Evolutionary conservation across 2,113 vertebrate genomes (phyloP), one percentile per base, ranked within the genome.

Genomic region (Clupea harengus): DNA sequence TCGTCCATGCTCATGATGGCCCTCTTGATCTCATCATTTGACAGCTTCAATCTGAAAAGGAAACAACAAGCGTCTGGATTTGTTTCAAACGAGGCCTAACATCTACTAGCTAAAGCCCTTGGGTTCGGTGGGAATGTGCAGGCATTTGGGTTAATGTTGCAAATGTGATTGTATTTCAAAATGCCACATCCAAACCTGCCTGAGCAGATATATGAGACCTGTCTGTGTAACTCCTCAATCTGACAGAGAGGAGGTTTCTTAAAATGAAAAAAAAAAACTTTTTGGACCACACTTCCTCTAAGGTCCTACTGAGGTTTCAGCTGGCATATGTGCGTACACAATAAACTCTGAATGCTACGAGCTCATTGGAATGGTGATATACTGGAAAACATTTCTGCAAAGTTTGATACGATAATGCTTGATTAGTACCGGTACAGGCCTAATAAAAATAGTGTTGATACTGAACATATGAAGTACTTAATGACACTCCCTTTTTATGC

Each of bases 1-100:
- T 99, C 98, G 4, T 99, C 98, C 98, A 99, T 99, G 92, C 96
- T 97, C 87, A 99, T 87, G 86, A 99, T 95, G 3, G 98, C 98
- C 86, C 95, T 95, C 89, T 94, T 97, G 89, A 99, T 99, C 94
- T 99, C 98, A 80, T 98, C 97, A 4, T 99, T 99, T 85, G 96
- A 96, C 87, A 99, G 94, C 92, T 99, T 99, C 94, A 99, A 94
- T 93, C 98, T 99, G 90, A 45, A 6, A 32, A 78, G 44, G 28
- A 78, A 78, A 78, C 25, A 78, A 78, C 28, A 86, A 45, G 17
- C 28, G 15, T 78, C 15, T 78, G 32, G 72, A 11, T 39, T 39
- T 39, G 25, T 39, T 44, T 78, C 72, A 25, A 25, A 67, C 64
- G 28, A 11, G 7, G 18, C 18, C 18, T 20, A 6, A 60, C 18